Conservation (phyloP, 2,888 invertebrate species). For the Eumacrocentrus americanus region DNA sequence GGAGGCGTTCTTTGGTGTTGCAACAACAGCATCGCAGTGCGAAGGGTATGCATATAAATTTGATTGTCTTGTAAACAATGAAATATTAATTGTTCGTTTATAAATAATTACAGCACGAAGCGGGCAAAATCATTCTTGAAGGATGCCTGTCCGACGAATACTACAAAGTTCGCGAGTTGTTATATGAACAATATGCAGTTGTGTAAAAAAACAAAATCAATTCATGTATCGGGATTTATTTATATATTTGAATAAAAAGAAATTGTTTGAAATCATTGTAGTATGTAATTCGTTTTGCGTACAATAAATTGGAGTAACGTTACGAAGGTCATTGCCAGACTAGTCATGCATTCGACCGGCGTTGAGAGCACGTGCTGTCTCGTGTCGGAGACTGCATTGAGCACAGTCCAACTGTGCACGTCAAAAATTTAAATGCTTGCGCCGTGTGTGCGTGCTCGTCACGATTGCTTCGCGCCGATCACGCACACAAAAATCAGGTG, state of each 20-base stretch:
- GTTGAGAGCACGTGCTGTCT: slow-evolving; percentile 36
- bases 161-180: slow-evolving; percentile 86
- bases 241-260: neutral
- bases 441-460: slow-evolving; percentile 33
- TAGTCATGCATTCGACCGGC: slow-evolving; percentile 25
- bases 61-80: neutral
- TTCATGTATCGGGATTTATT: too few relatives aligned
- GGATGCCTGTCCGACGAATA: slow-evolving; percentile 95
- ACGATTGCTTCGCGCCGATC: slow-evolving; percentile 39
- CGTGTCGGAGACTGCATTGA: slow-evolving; percentile 11
- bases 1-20: slow-evolving; percentile 94
- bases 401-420: slow-evolving; percentile 33
- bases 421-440: slow-evolving; percentile 56
- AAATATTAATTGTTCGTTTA: slow-evolving; percentile 38
- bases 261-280: neutral
- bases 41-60: slow-evolving; percentile 68
- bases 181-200: slow-evolving; percentile 97
- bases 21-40: slow-evolving; percentile 86
- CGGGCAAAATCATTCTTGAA: slow-evolving; percentile 90
- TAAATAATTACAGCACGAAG: slow-evolving; percentile 84
- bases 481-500: slow-evolving; percentile 52
- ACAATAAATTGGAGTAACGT: too few relatives aligned
- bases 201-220: slow-evolving; percentile 66
- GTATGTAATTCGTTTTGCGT: too few relatives aligned
- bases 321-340: slow-evolving; percentile 25